Base-by-base conservation (phyloP, 2,888 invertebrate species). In the Rhamnusium bicolor region DNA sequence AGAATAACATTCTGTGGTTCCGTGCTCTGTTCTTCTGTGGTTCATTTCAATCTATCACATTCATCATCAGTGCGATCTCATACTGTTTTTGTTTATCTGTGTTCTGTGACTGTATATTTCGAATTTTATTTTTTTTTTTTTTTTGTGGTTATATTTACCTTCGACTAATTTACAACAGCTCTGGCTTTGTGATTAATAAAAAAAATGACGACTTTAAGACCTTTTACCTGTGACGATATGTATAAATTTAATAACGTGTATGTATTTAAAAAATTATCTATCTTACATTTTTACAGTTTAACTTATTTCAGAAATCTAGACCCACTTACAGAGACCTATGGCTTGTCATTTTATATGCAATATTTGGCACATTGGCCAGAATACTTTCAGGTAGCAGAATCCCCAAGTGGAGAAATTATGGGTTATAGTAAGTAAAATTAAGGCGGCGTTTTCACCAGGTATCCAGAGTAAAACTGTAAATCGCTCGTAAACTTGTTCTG, bases 311-410 rank as follows among this genome's bases (percentile, higher is more conserved):
- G 98, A 72, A 99, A 99, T 89, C 91, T 99, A 86, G 99, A 99
- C 89, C 97, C 98, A 0, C 89, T 98, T 65, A 99, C 99, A 3
- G 99, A 99, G 90, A 99, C 99, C 18, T 97, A 97, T 89, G 97
- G 96, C 0, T 89, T 97, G 68, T 94, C 96, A 6, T 99, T 99
- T 90, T 99, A 99, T 85, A 95, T 99, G 89, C 98, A 98, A 86
- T 99, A 99, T 89, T 89, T 99, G 85, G 97, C 98, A 8, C 97
- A 98, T 86, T 99, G 98, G 98, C 98, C 99, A 0, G 99, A 99
- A 89, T 99, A 98, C 88, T 98, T 99, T 88, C 97, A 98, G 91
- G 95, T 98, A 16, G 97, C 98, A 2, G 98, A 98, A 90, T 95
- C 98, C 16, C 96, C 98, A 3, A 95, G 93, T 87, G 98, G 98